These are phyloP conservation scores for Cassiopea andromeda DNA, from an alignment of 30 jellyfish, hydroid and myxozoan species.

Conservation along the genomic window DNA sequence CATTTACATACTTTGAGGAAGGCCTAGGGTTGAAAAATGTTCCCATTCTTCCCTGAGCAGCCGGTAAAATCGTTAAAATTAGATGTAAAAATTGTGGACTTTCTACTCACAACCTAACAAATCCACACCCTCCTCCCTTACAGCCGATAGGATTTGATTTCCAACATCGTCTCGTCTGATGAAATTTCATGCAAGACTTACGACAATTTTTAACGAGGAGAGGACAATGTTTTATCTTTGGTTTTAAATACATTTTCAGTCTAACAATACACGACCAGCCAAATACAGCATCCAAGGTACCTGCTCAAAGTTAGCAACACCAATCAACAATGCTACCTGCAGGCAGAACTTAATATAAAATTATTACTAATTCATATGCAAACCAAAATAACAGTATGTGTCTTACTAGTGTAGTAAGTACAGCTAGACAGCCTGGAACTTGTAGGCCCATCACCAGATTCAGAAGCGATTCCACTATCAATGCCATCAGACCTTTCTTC, in stretches of 20 bases:
- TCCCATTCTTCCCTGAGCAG: no score
- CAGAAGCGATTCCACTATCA: conserved; percentile 81
- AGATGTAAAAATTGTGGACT: no score
- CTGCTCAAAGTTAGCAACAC: background rate
- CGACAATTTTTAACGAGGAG: background rate
- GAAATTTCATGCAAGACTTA: background rate
- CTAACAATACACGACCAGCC: no score
- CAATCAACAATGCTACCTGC: background rate
- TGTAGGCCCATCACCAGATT: conserved; percentile 55
- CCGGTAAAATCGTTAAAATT: no score
- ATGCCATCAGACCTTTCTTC: conserved; percentile 60
- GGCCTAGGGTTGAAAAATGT: no score
- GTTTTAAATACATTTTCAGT: no score
- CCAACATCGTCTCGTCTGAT: background rate
- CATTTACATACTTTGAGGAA: no score
- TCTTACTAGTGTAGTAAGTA: conserved; percentile 54
- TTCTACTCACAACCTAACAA: no score
- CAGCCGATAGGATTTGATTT: no score
- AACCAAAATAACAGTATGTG: background rate
- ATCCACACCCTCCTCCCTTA: no score
- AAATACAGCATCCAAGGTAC: background rate
- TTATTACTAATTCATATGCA: background rate
- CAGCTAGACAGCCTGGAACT: conserved; percentile 67
- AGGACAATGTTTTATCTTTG: background rate
- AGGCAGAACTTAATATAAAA: background rate